Evolutionary conservation across 2,888 invertebrate genomes (phyloP), one percentile per base, ranked within the genome.

Genomic region (Hoplodrina blanda): DNA sequence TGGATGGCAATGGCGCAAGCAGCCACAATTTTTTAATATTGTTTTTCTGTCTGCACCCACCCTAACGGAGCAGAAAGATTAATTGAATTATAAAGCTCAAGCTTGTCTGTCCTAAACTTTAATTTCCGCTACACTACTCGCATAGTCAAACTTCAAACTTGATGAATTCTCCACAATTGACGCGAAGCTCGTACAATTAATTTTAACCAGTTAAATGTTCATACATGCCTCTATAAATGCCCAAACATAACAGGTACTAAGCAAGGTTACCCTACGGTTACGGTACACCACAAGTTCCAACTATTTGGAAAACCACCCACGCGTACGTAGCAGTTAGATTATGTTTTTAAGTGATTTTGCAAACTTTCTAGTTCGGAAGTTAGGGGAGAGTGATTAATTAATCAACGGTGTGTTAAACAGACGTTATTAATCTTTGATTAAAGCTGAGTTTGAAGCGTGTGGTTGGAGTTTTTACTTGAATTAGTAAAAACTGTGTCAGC

Each of bases 301-400:
- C 72, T 75, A 80, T 81, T 80, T 61, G 52, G 62, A 57, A 68
- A 74, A 65, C 73, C 59, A 53, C 78, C 71, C 67, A 66, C 67
- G 62, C 69, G 41, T 20, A 1, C 5, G 80, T 63, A 54, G 72
- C 81, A 81, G 80, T 76, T 72, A 81, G 72, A 81, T 81, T 73
- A 72, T 67, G 80, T 74, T 79, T 78, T 79, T 76, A 79, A 80
- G 80, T 75, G 66, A 75, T 80, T 80, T 80, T 25, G 30, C 19
- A 19, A 80, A 80, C 66, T 78, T 80, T 62, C 80, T 72, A 62
- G 64, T 60, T 62, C 11, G 62, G 50, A 66, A 73, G 53, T 76
- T 62, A 37, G 49, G 25, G 33, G 37, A 10, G 57, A 62, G 68
- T 70, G 73, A 80, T 80, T 80, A 57, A 80, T 80, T 80, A 77